Conservation (phyloP, 2,797 vertebrate genomes). For the Eremophila alpestris region DNA sequence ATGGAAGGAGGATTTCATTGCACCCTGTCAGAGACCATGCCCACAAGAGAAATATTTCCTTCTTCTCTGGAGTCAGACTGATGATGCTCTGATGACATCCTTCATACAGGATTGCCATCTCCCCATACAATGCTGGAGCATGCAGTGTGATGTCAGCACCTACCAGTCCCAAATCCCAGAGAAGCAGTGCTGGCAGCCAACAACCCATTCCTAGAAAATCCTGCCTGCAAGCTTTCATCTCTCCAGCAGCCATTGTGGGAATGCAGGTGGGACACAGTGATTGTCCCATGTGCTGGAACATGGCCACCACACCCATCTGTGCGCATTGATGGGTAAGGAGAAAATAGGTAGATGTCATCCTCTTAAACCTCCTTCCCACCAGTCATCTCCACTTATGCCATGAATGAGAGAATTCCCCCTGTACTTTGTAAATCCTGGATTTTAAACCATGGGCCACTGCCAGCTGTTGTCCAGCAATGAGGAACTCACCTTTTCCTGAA, state of each 20-base stretch:
- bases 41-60: background rate
- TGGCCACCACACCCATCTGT: background rate
- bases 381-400: background rate
- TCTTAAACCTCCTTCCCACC: background rate
- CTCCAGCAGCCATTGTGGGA: background rate
- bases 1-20: background rate
- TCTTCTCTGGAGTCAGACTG: background rate
- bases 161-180: background rate
- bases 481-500: background rate
- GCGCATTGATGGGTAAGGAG: background rate
- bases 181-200: accelerated
- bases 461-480: background rate
- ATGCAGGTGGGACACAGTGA: background rate
- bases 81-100: background rate
- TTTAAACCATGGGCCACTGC: background rate
- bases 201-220: background rate
- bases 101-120: background rate
- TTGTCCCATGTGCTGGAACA: background rate
- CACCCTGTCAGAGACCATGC: background rate
- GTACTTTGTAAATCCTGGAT: background rate
- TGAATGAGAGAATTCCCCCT: background rate
- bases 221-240: background rate
- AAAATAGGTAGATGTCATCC: background rate
- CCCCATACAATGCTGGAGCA: background rate
- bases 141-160: accelerated